Percentiles rank a stretch among this genome's conserved stretches.
Conservation (phyloP, 2,797 vertebrate genomes). For the Hypotaenidia philippensis region DNA sequence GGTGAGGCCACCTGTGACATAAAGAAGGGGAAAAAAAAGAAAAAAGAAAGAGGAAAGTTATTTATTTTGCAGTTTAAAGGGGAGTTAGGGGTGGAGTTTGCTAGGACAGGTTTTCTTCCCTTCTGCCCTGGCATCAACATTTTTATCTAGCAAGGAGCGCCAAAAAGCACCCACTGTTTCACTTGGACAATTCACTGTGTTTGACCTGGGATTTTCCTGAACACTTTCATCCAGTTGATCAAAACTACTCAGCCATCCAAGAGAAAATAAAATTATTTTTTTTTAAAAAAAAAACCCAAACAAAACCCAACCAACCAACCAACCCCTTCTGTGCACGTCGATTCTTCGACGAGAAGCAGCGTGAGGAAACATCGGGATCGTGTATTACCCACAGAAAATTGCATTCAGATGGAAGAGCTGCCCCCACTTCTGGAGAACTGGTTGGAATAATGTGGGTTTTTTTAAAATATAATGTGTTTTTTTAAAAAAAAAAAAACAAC, state of each 20-base stretch:
- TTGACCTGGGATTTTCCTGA: slow-evolving; percentile 11
- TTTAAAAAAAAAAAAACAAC: neutral
- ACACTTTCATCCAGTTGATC: neutral
- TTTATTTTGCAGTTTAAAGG: neutral
- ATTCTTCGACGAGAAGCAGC: neutral
- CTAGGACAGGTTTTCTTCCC: neutral
- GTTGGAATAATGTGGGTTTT: neutral
- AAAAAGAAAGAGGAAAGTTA: neutral
- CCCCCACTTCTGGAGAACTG: accelerated
- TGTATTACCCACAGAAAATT: neutral
- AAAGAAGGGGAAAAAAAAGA: too few species aligned
- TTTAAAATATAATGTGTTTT: too few species aligned
- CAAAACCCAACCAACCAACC: too few species aligned
- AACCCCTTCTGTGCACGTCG: neutral
- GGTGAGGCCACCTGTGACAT: neutral
- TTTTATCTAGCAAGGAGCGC: neutral
- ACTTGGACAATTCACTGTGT: neutral
- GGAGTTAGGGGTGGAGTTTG: neutral
- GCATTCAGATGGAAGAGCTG: neutral
- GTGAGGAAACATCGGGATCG: neutral
- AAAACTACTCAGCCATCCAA: neutral
- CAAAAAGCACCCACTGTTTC: neutral
- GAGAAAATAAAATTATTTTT: neutral
- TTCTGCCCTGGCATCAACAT: neutral
- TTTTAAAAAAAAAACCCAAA: neutral